Conservation (phyloP, 2,888 invertebrate genomes). For the Bombylius discolor region DNA sequence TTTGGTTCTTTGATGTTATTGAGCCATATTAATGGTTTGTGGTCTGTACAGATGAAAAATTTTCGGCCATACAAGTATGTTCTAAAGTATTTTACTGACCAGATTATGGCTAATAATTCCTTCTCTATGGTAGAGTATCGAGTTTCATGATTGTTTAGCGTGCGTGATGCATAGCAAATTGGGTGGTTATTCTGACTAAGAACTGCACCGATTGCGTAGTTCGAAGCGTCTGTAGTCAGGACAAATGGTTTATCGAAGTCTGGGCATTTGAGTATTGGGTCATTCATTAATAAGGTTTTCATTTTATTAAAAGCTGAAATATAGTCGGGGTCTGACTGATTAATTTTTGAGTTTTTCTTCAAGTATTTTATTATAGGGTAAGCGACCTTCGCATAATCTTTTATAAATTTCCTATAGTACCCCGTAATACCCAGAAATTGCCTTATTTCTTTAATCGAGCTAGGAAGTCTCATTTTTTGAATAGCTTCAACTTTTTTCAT, state of each 20-base stretch:
- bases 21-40: not conserved
- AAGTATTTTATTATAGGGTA: constrained; percentile 7
- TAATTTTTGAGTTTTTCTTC: no score
- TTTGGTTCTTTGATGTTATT: not conserved
- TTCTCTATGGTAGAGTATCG: constrained; percentile 2
- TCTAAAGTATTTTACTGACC: constrained; percentile 1
- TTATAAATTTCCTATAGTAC: constrained; percentile 4
- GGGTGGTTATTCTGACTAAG: not conserved
- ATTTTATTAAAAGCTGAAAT: no score
- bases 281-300: not conserved
- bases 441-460: not conserved
- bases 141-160: constrained; percentile 4
- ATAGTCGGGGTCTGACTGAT: no score
- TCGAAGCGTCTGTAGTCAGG: constrained; percentile 3
- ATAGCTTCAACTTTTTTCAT: not conserved
- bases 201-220: constrained; percentile 5
- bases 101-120: constrained; percentile 5
- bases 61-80: constrained; percentile 1
- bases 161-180: constrained; percentile 1
- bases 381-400: constrained; percentile 5
- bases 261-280: constrained; percentile 3
- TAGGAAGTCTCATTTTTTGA: not conserved
- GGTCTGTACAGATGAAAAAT: not conserved
- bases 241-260: constrained; percentile 2
- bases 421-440: constrained; percentile 5